phyloP scores from a whole-genome alignment of 2,113 vertebrate species.

The Lampris megalopsis region DNA sequence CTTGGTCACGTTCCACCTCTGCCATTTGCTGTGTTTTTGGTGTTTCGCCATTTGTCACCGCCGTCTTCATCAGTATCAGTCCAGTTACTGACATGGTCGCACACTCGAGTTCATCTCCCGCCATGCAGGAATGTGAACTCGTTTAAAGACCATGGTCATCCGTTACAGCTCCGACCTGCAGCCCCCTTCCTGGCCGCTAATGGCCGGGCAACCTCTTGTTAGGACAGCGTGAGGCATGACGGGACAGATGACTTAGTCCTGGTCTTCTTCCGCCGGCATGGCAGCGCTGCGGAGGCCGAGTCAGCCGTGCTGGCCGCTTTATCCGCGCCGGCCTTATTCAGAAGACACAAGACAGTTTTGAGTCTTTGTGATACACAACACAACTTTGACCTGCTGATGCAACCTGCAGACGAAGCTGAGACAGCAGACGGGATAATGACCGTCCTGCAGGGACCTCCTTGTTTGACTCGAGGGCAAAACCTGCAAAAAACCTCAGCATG shows the following conservation, averaged over 20 bases:
- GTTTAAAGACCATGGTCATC: constrained; percentile 69
- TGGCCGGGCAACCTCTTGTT: constrained; percentile 58
- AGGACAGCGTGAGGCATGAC: constrained; percentile 70
- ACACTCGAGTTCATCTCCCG: constrained; percentile 59
- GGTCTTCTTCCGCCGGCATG: constrained; percentile 44
- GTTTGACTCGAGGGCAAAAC: too few relatives aligned
- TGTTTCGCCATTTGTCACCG: constrained; percentile 53
- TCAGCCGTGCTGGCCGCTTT: constrained; percentile 16
- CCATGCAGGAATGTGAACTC: constrained; percentile 70
- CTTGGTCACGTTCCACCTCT: neutral
- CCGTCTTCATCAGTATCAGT: constrained; percentile 54
- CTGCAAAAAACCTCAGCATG: too few relatives aligned
- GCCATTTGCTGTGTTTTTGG: constrained; percentile 36
- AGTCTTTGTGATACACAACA: too few relatives aligned
- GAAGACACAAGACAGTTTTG: neutral
- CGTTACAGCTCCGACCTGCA: constrained; percentile 65
- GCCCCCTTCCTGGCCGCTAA: constrained; percentile 60
- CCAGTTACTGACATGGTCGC: constrained; percentile 47
- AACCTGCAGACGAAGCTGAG: neutral
- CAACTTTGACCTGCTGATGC: neutral
- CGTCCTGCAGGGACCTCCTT: too few relatives aligned
- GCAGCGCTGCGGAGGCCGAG: constrained; percentile 27
- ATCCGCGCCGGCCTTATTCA: constrained; percentile 19
- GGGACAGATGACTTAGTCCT: constrained; percentile 66
- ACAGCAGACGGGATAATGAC: neutral